Percentiles rank a stretch among this genome's conserved stretches.
These are phyloP conservation scores for Paradisaea rubra DNA, from an alignment of 2,113 vertebrate genomes.

Conservation along the genomic window DNA sequence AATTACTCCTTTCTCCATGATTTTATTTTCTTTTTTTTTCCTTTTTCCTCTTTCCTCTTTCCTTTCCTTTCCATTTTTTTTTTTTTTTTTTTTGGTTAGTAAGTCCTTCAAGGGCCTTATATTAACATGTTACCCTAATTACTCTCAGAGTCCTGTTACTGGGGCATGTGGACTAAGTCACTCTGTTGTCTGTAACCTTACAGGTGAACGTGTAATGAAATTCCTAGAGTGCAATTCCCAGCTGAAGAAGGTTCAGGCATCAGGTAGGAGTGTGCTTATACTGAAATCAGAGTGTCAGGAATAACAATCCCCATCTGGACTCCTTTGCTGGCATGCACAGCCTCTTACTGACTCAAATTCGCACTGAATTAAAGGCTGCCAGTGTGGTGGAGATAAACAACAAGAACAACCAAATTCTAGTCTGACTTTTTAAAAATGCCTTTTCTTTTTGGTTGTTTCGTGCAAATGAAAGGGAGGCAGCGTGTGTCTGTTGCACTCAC, in stretches of 20 bases:
- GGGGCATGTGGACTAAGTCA: neutral
- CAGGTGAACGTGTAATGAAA: neutral
- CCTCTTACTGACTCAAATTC: neutral
- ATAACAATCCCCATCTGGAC: neutral
- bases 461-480: neutral
- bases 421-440: neutral
- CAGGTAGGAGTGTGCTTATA: neutral
- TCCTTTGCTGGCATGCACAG: neutral
- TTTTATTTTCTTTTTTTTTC: neutral
- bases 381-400: neutral
- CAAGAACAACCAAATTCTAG: neutral
- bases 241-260: neutral
- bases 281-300: neutral
- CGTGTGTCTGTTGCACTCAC: neutral
- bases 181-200: neutral
- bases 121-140: constrained; percentile 14
- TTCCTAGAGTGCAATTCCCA: neutral
- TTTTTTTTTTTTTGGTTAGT: neutral
- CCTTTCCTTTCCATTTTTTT: neutral
- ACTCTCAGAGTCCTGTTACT: neutral
- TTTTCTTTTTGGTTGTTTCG: neutral
- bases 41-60: no score
- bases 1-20: neutral
- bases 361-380: neutral
- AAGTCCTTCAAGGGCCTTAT: neutral